A percentile compares a stretch with the other conserved stretches of the same genome.
Evolutionary conservation across 2,113 vertebrate genomes (phyloP).

Genomic region (Gila orcuttii): DNA sequence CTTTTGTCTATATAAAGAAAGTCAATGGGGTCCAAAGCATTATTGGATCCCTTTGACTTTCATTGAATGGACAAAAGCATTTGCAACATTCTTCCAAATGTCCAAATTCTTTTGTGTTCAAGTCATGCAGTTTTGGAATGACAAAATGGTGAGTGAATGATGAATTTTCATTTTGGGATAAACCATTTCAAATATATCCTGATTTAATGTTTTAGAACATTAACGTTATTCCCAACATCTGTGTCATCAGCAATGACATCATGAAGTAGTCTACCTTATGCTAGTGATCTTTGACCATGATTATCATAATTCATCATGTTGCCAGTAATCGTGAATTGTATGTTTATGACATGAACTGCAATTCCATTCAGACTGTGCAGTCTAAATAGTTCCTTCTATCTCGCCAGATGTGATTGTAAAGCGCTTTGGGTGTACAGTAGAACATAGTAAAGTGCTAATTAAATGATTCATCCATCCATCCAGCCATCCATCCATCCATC

Average conservation of each 20-base stretch:
- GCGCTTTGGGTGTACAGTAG: no score
- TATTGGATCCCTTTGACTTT: background rate
- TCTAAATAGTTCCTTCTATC: background rate
- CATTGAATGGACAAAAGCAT: background rate
- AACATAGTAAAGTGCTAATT: no score
- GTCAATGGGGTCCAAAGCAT: background rate
- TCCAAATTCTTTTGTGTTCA: background rate
- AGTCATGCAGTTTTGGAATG: background rate
- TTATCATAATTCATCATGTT: background rate
- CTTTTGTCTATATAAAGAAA: background rate
- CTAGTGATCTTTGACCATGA: constrained; percentile 5
- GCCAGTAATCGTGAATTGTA: background rate
- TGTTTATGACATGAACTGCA: background rate
- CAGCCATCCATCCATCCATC: no score
- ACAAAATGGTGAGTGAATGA: background rate
- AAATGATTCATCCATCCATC: no score
- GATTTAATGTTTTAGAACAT: background rate
- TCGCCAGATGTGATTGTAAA: no score
- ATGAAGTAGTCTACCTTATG: background rate
- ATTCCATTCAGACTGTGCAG: background rate
- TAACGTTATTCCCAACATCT: background rate
- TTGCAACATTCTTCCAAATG: background rate
- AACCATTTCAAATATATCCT: background rate
- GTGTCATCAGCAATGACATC: background rate
- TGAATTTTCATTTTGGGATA: background rate